Evolutionary conservation across 2,888 invertebrate genomes (phyloP).

Genomic region (Ommatoiulus sabulosus): DNA sequence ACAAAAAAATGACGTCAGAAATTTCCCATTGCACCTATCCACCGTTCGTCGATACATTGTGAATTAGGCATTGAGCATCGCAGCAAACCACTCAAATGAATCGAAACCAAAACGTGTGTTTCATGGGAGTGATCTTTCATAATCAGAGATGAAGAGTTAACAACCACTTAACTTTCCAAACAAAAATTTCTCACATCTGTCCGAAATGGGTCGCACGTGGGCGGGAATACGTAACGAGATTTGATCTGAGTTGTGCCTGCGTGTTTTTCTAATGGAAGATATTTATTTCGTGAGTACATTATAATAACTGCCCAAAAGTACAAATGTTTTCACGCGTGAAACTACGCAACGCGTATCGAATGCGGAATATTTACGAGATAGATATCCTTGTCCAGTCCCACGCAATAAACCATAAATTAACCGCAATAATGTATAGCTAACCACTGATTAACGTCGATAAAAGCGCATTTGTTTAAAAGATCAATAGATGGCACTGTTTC

Average conservation of each 20-base stretch:
- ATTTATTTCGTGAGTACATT: background rate
- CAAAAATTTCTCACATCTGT: no score
- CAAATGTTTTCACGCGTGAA: conserved; percentile 4
- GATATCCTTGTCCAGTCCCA: background rate
- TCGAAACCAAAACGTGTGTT: no score
- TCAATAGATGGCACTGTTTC: background rate
- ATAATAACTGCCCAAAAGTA: background rate
- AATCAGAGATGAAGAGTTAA: no score
- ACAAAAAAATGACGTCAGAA: no score
- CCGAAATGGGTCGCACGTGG: background rate
- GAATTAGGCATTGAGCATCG: no score
- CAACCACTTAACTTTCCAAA: no score
- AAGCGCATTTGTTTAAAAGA: background rate
- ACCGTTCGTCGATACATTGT: no score
- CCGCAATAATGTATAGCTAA: background rate
- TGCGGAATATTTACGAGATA: conserved; percentile 16
- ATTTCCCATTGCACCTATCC: no score
- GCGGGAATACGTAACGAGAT: background rate
- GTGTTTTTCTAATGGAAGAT: background rate
- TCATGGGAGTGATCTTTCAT: no score
- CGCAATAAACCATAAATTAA: background rate
- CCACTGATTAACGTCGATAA: background rate
- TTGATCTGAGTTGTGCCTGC: background rate
- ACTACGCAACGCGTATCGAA: background rate
- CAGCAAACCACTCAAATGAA: no score